These are phyloP conservation scores for Gastracanthus pulcherrimus DNA, from an alignment of 2,888 invertebrate species.

Conservation along the genomic window DNA sequence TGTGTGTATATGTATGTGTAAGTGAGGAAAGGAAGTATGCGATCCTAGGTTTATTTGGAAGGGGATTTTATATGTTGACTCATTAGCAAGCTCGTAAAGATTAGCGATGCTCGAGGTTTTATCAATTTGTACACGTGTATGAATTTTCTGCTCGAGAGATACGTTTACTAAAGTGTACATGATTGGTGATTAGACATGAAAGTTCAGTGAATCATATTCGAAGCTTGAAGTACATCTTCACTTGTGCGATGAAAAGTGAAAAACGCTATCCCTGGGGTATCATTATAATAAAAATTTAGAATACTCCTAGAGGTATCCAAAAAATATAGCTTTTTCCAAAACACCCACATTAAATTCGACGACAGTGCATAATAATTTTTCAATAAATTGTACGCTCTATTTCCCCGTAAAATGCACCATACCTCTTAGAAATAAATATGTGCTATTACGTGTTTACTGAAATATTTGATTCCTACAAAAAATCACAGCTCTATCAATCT, in stretches of 20 bases:
- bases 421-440: background rate
- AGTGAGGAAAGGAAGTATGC: background rate
- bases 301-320: too few relatives aligned
- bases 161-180: background rate
- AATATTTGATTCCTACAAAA: conserved; percentile 29
- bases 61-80: conserved; percentile 14
- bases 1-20: conserved; percentile 31
- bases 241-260: too few relatives aligned
- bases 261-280: too few relatives aligned
- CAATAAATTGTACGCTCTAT: background rate
- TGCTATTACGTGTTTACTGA: background rate
- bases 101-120: background rate
- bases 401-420: background rate
- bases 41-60: background rate
- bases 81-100: conserved; percentile 26
- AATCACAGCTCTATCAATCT: background rate
- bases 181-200: too few relatives aligned
- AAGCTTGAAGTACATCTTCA: too few relatives aligned
- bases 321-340: too few relatives aligned
- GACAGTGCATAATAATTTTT: background rate
- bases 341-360: too few relatives aligned
- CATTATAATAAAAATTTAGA: too few relatives aligned
- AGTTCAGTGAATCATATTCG: too few relatives aligned
- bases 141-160: background rate
- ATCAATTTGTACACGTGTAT: background rate